Percentiles rank a stretch among this genome's conserved stretches.
phyloP scores from a whole-genome alignment of 2,797 vertebrate species.

The Urophycis tenuis region DNA sequence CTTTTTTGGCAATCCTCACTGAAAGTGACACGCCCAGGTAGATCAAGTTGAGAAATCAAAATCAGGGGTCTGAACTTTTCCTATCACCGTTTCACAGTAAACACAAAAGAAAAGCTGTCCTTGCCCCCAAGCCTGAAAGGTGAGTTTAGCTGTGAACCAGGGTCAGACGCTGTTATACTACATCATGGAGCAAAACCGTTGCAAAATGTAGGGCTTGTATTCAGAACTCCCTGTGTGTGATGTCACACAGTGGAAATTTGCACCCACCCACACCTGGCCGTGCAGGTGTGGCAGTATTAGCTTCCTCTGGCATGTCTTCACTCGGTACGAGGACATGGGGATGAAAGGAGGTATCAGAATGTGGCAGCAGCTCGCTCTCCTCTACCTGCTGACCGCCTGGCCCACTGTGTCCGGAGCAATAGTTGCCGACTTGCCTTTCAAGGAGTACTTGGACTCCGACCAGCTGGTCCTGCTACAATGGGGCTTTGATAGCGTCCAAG shows the following conservation, averaged over 20 bases:
- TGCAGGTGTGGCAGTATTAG: neutral
- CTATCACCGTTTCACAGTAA: no score
- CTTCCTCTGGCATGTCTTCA: slow-evolving; percentile 13
- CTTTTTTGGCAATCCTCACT: no score
- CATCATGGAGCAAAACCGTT: no score
- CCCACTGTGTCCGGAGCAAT: slow-evolving; percentile 6
- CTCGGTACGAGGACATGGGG: slow-evolving; percentile 23
- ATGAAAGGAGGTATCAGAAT: slow-evolving; percentile 30
- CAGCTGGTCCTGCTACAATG: slow-evolving; percentile 56
- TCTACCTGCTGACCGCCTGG: slow-evolving; percentile 34
- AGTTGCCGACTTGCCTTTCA: slow-evolving; percentile 55
- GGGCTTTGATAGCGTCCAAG: slow-evolving; percentile 63
- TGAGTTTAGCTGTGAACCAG: no score
- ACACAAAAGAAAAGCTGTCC: no score
- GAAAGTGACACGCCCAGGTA: no score
- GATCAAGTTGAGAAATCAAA: no score
- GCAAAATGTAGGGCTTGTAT: no score
- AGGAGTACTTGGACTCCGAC: slow-evolving; percentile 62
- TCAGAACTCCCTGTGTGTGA: no score
- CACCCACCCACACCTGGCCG: neutral
- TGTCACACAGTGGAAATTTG: neutral
- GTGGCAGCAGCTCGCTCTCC: slow-evolving; percentile 33
- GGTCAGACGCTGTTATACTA: no score
- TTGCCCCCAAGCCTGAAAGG: no score
- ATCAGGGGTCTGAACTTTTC: no score